Evolutionary conservation across 2,888 invertebrate genomes (phyloP).

Genomic region (Leptopilina drosophilae): DNA sequence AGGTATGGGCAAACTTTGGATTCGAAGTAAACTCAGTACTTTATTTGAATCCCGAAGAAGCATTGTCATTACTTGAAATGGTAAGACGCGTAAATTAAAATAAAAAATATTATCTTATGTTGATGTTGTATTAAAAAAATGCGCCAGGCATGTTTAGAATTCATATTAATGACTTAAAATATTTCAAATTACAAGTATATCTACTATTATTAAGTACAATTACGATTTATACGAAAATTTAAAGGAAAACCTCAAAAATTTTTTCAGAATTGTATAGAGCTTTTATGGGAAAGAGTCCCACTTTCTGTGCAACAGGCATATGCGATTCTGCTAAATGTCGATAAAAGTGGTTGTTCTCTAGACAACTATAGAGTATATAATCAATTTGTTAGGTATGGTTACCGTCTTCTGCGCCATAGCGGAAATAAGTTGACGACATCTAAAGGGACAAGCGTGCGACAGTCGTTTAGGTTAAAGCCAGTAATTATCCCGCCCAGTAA

Average conservation of each 20-base stretch:
- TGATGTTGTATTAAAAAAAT: too few species aligned
- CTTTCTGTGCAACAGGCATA: constrained; percentile 84
- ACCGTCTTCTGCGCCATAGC: constrained; percentile 79
- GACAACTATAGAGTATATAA: constrained; percentile 81
- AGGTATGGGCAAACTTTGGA: constrained; percentile 80
- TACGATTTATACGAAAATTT: too few species aligned
- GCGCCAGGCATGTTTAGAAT: too few species aligned
- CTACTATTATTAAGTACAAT: too few species aligned
- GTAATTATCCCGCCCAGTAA: constrained; percentile 70
- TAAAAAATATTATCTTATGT: too few species aligned
- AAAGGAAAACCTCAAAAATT: neutral
- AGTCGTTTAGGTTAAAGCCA: constrained; percentile 63
- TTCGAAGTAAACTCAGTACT: constrained; percentile 77
- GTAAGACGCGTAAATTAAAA: constrained; percentile 72
- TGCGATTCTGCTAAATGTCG: constrained; percentile 76
- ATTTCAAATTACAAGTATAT: too few species aligned
- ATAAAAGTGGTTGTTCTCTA: constrained; percentile 72
- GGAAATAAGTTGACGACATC: constrained; percentile 50
- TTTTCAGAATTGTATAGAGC: constrained; percentile 81
- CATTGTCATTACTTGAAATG: constrained; percentile 82
- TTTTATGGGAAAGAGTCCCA: constrained; percentile 79
- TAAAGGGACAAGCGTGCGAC: constrained; percentile 51
- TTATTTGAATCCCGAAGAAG: constrained; percentile 83
- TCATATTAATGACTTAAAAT: too few species aligned
- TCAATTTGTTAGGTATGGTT: constrained; percentile 80